These are phyloP conservation scores for Taxidea taxus DNA, from an alignment of 2,113 vertebrate species.

Conservation along the genomic window DNA sequence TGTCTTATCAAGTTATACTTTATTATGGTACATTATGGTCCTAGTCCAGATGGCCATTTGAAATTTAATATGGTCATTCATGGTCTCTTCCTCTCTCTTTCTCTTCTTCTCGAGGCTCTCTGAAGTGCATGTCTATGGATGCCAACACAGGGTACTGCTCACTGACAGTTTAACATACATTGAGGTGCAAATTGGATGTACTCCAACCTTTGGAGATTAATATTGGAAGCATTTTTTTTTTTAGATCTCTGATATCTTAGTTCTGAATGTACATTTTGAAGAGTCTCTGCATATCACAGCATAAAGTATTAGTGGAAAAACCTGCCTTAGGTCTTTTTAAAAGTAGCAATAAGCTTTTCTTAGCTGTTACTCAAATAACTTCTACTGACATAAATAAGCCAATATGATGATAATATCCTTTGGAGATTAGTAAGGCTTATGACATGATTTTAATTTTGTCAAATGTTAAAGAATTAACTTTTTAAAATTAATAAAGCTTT, in stretches of 20 bases:
- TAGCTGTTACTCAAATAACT: slow-evolving; percentile 17
- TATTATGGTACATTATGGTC: not conserved
- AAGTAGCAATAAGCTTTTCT: slow-evolving; percentile 9
- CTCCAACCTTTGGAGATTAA: not conserved
- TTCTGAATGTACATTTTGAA: not conserved
- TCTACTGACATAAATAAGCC: slow-evolving; percentile 27
- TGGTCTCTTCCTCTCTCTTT: not conserved
- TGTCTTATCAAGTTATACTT: not conserved
- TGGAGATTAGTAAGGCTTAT: slow-evolving; percentile 57
- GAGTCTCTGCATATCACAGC: not conserved
- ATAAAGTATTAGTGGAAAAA: slow-evolving; percentile 33
- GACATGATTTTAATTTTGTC: slow-evolving; percentile 61
- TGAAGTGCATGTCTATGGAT: not conserved
- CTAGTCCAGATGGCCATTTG: not conserved
- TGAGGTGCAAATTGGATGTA: not conserved
- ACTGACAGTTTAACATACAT: not conserved
- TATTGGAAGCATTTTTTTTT: not conserved
- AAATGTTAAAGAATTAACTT: slow-evolving; percentile 48
- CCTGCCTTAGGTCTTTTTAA: not conserved
- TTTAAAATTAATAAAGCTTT: slow-evolving; percentile 34
- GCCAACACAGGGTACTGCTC: not conserved
- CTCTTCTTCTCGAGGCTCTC: accelerated
- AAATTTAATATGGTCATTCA: slow-evolving; percentile 10
- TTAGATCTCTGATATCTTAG: not conserved
- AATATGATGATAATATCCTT: slow-evolving; percentile 57